phyloP scores from a whole-genome alignment of 2,113 vertebrate species.

The Grus americana region DNA sequence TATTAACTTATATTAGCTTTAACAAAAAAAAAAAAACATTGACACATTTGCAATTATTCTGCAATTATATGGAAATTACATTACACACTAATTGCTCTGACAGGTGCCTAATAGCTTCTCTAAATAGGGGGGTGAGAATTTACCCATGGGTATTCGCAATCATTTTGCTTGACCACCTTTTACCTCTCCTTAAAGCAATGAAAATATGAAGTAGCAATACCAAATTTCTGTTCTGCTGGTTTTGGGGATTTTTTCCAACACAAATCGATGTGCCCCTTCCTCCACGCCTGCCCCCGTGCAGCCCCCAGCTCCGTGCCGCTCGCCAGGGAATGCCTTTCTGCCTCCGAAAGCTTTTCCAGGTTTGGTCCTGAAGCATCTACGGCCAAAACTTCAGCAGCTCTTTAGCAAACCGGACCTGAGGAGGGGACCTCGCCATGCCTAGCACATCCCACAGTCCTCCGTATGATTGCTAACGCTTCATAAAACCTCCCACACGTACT shows the following conservation, averaged over 20 bases:
- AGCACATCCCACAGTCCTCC: background rate
- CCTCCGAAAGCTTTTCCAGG: background rate
- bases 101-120: constrained; percentile 52
- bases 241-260: background rate
- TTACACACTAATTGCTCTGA: constrained; percentile 26
- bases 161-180: constrained; percentile 8
- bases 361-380: background rate
- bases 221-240: background rate
- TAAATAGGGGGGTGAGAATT: background rate
- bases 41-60: constrained; percentile 27
- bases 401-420: background rate
- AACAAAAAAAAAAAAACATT: background rate
- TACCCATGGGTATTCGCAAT: background rate
- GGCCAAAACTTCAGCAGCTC: background rate
- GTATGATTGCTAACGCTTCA: accelerated
- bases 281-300: accelerated
- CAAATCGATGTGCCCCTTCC: background rate
- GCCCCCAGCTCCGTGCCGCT: background rate
- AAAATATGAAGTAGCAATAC: accelerated
- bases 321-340: accelerated
- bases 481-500: background rate
- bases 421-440: accelerated
- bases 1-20: constrained; percentile 7
- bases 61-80: constrained; percentile 52
- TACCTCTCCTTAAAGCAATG: background rate